Evolutionary conservation across 2,113 vertebrate species (phyloP).

Genomic region (Haplochromis burtoni): DNA sequence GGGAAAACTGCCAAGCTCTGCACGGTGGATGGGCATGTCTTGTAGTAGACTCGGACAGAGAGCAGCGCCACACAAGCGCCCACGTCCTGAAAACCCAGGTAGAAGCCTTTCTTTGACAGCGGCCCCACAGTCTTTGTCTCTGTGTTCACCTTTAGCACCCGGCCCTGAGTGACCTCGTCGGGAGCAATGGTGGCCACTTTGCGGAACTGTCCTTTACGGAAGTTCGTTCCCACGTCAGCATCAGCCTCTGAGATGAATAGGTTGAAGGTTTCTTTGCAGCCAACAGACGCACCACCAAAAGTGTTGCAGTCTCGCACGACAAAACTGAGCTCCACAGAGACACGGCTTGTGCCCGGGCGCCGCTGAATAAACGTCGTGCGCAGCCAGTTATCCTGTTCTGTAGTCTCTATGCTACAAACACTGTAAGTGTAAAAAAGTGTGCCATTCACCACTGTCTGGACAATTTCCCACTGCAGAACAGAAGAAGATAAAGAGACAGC

Average conservation of each 20-base stretch:
- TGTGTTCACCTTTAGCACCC: constrained; percentile 79
- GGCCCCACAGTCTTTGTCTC: constrained; percentile 81
- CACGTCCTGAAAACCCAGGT: constrained; percentile 94
- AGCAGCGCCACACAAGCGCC: constrained; percentile 89
- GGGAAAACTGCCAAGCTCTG: constrained; percentile 83
- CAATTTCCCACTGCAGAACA: constrained; percentile 86
- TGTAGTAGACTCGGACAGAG: constrained; percentile 88
- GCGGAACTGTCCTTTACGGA: constrained; percentile 87
- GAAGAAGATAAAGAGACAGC: not conserved
- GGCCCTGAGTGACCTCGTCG: constrained; percentile 82
- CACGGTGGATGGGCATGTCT: constrained; percentile 79
- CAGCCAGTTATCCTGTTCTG: constrained; percentile 95
- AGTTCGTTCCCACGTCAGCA: constrained; percentile 89
- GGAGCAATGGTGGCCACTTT: constrained; percentile 96
- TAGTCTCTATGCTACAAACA: constrained; percentile 84
- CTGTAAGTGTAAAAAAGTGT: constrained; percentile 88
- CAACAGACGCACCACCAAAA: constrained; percentile 76
- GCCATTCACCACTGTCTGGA: constrained; percentile 86
- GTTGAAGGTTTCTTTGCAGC: constrained; percentile 97
- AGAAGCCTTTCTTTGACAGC: constrained; percentile 83
- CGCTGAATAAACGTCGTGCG: constrained; percentile 96
- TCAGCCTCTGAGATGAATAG: constrained; percentile 87
- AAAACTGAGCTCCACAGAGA: constrained; percentile 90
- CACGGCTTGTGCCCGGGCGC: constrained; percentile 71
- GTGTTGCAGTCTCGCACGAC: constrained; percentile 92